Evolutionary conservation across 2,797 vertebrate species (phyloP).

Genomic region (Apodemus agrarius): DNA sequence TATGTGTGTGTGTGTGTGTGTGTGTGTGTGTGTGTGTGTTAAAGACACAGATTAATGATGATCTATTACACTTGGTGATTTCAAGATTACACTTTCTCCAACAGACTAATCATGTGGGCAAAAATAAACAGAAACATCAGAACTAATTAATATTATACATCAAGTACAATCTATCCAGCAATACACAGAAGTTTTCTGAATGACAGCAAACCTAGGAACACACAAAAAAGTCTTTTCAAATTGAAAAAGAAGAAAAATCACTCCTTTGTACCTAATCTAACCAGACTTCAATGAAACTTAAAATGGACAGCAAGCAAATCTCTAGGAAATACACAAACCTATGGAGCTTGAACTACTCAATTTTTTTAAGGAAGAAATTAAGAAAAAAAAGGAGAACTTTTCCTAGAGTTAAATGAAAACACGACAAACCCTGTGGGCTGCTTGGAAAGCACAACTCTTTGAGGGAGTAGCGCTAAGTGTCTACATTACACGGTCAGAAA

Average conservation of each 20-base stretch:
- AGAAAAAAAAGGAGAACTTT: neutral
- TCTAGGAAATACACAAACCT: neutral
- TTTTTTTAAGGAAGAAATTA: neutral
- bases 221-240: neutral
- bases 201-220: neutral
- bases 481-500: neutral
- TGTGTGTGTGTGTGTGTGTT: no score
- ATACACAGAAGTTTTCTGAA: neutral
- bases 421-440: neutral
- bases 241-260: neutral
- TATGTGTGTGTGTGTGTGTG: no score
- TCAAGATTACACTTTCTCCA: neutral
- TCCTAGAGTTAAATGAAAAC: neutral
- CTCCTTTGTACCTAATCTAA: neutral
- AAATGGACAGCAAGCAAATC: neutral
- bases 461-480: neutral
- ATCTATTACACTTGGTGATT: neutral
- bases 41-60: neutral
- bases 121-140: neutral
- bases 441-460: neutral
- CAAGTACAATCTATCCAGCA: neutral
- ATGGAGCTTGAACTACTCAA: neutral
- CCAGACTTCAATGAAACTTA: neutral
- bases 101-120: neutral
- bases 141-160: neutral